Evolutionary conservation across 2,888 invertebrate genomes (phyloP).

Genomic region (Epirrita christyi): DNA sequence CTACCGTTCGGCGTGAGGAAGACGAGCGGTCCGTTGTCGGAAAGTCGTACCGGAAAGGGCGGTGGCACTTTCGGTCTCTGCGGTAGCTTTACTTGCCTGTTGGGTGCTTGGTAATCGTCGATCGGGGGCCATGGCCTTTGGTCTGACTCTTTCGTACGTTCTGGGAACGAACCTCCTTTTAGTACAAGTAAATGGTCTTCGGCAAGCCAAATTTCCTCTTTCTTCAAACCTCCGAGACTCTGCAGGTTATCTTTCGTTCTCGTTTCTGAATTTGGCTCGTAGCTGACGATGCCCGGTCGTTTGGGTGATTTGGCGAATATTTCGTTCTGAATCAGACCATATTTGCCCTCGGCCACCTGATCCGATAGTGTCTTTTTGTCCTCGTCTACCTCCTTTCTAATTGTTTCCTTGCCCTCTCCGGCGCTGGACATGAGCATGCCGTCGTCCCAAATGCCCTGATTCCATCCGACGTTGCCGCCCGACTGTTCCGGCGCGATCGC

Average conservation of each 20-base stretch:
- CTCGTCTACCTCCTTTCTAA: conserved; percentile 85
- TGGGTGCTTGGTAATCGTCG: conserved; percentile 93
- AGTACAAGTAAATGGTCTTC: conserved; percentile 94
- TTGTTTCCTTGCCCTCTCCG: conserved; percentile 86
- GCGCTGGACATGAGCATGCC: conserved; percentile 89
- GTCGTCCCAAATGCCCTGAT: conserved; percentile 86
- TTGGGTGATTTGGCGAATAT: conserved; percentile 89
- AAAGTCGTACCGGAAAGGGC: conserved; percentile 96
- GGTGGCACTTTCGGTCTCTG: conserved; percentile 93
- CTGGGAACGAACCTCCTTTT: conserved; percentile 90
- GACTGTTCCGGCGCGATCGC: conserved; percentile 75
- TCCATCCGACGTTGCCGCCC: conserved; percentile 81
- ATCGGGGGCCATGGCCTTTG: conserved; percentile 90
- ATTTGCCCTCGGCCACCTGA: conserved; percentile 95
- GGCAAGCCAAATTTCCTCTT: conserved; percentile 95
- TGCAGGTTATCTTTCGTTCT: conserved; percentile 90
- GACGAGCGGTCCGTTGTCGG: conserved; percentile 93
- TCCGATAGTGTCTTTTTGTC: conserved; percentile 94
- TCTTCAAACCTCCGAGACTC: conserved; percentile 92
- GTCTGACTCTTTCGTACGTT: conserved; percentile 74
- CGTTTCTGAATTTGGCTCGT: conserved; percentile 91
- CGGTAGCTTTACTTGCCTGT: conserved; percentile 93
- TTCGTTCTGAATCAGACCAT: conserved; percentile 94
- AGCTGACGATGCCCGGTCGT: conserved; percentile 93
- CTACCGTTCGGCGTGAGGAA: conserved; percentile 93